Evolutionary conservation across 2,113 vertebrate species (phyloP).

Genomic region (Neolamprologus sp.): DNA sequence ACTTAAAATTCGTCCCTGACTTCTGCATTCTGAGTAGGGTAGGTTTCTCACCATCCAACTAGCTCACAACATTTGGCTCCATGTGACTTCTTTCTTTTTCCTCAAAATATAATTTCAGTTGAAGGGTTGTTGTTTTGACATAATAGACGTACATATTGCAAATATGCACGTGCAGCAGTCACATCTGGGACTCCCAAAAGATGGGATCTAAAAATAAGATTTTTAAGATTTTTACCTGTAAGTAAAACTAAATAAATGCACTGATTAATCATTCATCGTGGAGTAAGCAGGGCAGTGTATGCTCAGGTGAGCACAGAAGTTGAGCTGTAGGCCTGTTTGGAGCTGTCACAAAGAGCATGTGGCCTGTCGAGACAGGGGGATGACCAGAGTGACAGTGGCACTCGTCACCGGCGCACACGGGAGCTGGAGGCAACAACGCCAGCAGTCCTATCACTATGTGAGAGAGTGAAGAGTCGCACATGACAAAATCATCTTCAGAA

Average conservation of each 20-base stretch:
- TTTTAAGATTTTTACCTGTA: neutral
- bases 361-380: neutral
- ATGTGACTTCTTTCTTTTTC: neutral
- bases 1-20: neutral
- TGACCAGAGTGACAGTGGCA: constrained; percentile 28
- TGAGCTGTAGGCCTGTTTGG: constrained; percentile 4
- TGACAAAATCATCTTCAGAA: constrained; percentile 7
- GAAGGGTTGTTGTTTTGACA: neutral
- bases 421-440: constrained; percentile 34
- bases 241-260: neutral
- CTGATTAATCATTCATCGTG: neutral
- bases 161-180: neutral
- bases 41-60: neutral
- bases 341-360: constrained; percentile 31
- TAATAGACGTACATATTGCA: rapidly evolving
- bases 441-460: neutral
- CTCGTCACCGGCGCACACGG: neutral
- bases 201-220: neutral
- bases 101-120: neutral
- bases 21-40: neutral
- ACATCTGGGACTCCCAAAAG: neutral
- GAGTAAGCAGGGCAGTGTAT: neutral
- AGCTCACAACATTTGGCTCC: neutral
- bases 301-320: constrained; percentile 16
- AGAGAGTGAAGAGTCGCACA: neutral